A percentile compares a stretch with the other conserved stretches of the same genome.
Conservation (phyloP, 1,140 invertebrate genomes). For the Pectinophora gossypiella region DNA sequence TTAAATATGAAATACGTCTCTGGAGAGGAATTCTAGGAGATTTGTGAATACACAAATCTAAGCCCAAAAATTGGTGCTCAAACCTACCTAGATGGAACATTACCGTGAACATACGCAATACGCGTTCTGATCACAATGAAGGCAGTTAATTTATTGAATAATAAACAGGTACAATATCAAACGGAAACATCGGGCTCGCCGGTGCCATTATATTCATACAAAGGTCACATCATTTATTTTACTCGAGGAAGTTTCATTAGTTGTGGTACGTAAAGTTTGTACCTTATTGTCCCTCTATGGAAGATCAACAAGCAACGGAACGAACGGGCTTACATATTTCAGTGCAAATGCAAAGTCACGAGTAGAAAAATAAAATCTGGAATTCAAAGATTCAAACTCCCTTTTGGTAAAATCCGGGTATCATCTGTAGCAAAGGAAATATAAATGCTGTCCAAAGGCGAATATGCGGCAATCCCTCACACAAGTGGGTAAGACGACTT, state of each 20-base stretch:
- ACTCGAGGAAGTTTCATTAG: constrained; percentile 43
- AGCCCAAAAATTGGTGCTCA: too few relatives aligned
- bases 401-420: constrained; percentile 31
- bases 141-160: constrained; percentile 45
- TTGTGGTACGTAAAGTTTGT: constrained; percentile 9
- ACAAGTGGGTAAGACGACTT: constrained; percentile 71
- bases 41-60: too few relatives aligned
- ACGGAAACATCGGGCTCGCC: constrained; percentile 64
- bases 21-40: too few relatives aligned
- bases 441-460: constrained; percentile 73
- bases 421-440: constrained; percentile 64
- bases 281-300: not conserved
- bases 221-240: constrained; percentile 57
- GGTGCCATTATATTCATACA: constrained; percentile 62
- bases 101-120: too few relatives aligned
- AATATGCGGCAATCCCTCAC: constrained; percentile 71
- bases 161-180: constrained; percentile 60
- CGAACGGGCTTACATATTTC: not conserved
- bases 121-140: too few relatives aligned
- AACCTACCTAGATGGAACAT: too few relatives aligned
- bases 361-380: constrained; percentile 13
- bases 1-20: too few relatives aligned
- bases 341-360: not conserved
- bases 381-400: constrained; percentile 25
- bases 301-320: too few relatives aligned